A percentile compares a stretch with the other conserved stretches of the same genome.
These are phyloP conservation scores for Xiphias gladius DNA, from an alignment of 2,113 vertebrate species.

Conservation along the genomic window DNA sequence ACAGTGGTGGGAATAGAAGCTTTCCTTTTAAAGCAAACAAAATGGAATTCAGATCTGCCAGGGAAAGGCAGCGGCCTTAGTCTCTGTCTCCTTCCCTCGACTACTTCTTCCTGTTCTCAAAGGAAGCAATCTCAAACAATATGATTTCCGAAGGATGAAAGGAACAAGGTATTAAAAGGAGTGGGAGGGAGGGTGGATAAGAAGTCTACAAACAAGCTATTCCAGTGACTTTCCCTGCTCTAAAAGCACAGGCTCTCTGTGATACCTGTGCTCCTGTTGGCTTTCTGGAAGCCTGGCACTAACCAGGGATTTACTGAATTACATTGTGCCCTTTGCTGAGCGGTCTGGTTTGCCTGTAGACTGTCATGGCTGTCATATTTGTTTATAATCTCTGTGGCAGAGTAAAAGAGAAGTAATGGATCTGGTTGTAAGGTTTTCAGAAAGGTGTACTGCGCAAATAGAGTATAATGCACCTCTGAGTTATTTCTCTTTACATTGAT, in stretches of 20 bases:
- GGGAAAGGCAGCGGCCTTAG: slow-evolving; percentile 3
- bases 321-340: slow-evolving; percentile 38
- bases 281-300: slow-evolving; percentile 28
- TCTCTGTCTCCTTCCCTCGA: slow-evolving; percentile 40
- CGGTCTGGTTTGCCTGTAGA: slow-evolving; percentile 58
- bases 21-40: not conserved
- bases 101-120: slow-evolving; percentile 67
- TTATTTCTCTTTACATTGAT: slow-evolving; percentile 52
- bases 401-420: slow-evolving; percentile 61
- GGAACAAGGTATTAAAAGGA: slow-evolving; percentile 47
- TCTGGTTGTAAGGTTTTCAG: slow-evolving; percentile 44
- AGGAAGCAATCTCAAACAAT: slow-evolving; percentile 82
- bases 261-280: slow-evolving; percentile 11
- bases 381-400: slow-evolving; percentile 71
- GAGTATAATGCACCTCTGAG: slow-evolving; percentile 25
- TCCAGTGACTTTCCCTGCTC: not conserved
- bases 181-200: not conserved
- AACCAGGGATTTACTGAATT: slow-evolving; percentile 58
- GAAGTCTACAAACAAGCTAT: not conserved
- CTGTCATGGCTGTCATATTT: slow-evolving; percentile 69
- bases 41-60: slow-evolving; percentile 5
- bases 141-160: slow-evolving; percentile 75
- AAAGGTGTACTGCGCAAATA: slow-evolving; percentile 20
- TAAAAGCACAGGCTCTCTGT: not conserved
- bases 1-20: slow-evolving; percentile 35